Base-by-base conservation (phyloP, 1,140 invertebrate species). In the Microplitis mediator region DNA sequence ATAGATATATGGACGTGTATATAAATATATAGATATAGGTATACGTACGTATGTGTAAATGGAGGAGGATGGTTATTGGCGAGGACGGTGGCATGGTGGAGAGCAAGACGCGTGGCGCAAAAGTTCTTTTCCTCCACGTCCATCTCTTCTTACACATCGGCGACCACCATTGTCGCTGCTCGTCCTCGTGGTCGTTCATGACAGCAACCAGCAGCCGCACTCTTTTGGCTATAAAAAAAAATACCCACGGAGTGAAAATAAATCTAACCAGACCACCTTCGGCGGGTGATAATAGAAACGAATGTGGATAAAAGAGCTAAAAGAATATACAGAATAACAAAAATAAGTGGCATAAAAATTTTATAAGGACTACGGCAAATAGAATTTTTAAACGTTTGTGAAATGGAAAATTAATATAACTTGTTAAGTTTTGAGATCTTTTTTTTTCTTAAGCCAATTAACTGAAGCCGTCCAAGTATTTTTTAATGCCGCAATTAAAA, bases 161-260 rank as follows among this genome's bases (percentile, higher is more conserved):
- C 39, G 39, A 45, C 39, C 39, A 45, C 39, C 39, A 45, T 45
- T 45, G 39, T 45, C 39, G 39, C 63, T 39, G 61, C 74, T 71
- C 64, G 58, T 72, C 23, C 23, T 45, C 39, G 6, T 45, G 39
- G 16, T 54, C 52, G 11, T 23, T 54, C 4, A 6, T 23, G 52
- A 54, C 52, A 63, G 63, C 58, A 52, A 23, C 62, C 69, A 76
- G 79, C 81, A 68, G 74, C 80, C 80, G 78, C 79, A 77, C 79
- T 74, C 75, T 66, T 68, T 71, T 69, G 78, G 75, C 75, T 80
- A 82, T 86, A 86, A 86, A 85, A 85, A 23, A 73, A 82, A 82
- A 81, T 81, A 83, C 76, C 82, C 78, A 82, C 71, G 68, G 71
- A 86, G 85, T 85, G 84, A 86, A 87, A 87, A 86, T 87, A 87